Evolutionary conservation across 2,888 invertebrate genomes (phyloP).

Genomic region (Atethmia centrago): DNA sequence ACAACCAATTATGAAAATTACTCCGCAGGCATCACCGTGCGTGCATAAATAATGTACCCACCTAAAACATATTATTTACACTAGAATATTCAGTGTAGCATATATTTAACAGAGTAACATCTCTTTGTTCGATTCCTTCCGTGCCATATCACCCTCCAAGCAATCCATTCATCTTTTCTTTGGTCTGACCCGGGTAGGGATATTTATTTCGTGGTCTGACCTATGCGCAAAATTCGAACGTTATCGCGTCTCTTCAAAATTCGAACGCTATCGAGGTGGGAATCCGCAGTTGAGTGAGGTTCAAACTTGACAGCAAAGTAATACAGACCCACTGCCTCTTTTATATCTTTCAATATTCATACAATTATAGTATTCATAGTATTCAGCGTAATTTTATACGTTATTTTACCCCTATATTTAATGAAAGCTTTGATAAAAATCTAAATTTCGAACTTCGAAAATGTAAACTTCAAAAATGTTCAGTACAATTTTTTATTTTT

Average conservation of each 20-base stretch:
- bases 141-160: neutral
- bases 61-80: too few species aligned
- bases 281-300: too few species aligned
- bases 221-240: neutral
- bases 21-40: too few species aligned
- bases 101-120: too few species aligned
- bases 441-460: too few species aligned
- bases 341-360: neutral
- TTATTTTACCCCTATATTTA: neutral
- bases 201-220: neutral
- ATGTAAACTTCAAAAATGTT: conserved; percentile 2
- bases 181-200: neutral
- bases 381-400: neutral
- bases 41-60: too few species aligned
- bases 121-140: neutral
- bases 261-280: neutral
- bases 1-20: too few species aligned
- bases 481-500: neutral
- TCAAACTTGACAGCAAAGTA: neutral
- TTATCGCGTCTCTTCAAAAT: neutral
- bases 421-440: neutral
- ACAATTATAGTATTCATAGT: neutral
- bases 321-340: neutral
- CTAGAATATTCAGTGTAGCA: too few species aligned
- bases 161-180: neutral